A percentile compares a stretch with the other conserved stretches of the same genome.
Conservation (phyloP, 2,797 vertebrate species). For the Lagodon rhomboides region DNA sequence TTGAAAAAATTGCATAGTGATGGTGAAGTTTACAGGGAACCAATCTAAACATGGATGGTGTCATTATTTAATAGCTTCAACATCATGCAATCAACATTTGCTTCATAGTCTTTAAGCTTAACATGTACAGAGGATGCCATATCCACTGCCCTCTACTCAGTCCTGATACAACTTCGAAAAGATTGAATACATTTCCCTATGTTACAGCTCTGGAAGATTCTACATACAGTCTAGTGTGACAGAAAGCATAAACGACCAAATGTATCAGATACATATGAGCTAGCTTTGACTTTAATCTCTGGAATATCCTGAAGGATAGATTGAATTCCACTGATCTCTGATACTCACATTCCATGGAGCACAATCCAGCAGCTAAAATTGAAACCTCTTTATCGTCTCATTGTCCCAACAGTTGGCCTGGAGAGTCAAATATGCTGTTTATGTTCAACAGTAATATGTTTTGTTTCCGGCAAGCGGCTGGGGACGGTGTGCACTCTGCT, state of each 20-base stretch:
- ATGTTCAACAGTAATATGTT: conserved; percentile 66
- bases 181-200: background rate
- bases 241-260: background rate
- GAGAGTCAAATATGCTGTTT: conserved; percentile 51
- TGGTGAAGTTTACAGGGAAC: no score
- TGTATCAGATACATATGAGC: conserved; percentile 18
- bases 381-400: conserved; percentile 24
- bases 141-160: background rate
- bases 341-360: conserved; percentile 39
- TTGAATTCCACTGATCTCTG: conserved; percentile 39
- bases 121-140: no score
- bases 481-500: conserved; percentile 49
- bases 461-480: conserved; percentile 70
- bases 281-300: conserved; percentile 48
- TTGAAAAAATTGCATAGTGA: no score
- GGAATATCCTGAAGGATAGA: conserved; percentile 42
- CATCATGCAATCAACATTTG: no score
- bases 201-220: background rate
- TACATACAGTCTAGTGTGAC: conserved; percentile 5
- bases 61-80: no score
- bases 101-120: no score
- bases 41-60: no score
- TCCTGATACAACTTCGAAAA: conserved; percentile 12
- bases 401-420: conserved; percentile 42
- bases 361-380: conserved; percentile 34